Conservation (phyloP, 1,140 invertebrate species). For the Drosophila yakuba region DNA sequence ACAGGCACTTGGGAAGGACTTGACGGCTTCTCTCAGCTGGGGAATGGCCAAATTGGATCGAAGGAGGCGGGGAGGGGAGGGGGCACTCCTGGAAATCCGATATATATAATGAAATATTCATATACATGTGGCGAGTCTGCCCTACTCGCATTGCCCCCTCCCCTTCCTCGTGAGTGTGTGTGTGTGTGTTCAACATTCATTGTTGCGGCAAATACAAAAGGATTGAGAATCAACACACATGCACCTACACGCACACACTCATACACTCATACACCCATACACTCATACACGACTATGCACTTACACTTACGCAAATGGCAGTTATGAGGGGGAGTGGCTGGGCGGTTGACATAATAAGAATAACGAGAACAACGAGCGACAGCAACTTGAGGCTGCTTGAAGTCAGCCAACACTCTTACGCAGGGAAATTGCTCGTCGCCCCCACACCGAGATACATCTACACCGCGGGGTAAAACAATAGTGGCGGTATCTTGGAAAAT, state of each 20-base stretch:
- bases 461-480: not conserved
- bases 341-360: constrained; percentile 67
- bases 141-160: not conserved
- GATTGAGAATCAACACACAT: constrained; percentile 60
- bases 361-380: constrained; percentile 66
- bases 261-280: not conserved
- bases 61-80: constrained; percentile 1
- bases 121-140: constrained; percentile 27
- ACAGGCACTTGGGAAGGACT: constrained; percentile 47
- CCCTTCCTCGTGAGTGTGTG: not conserved
- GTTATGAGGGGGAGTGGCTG: constrained; percentile 40
- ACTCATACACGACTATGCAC: constrained; percentile 21
- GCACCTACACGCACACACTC: not conserved
- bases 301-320: constrained; percentile 53
- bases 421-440: constrained; percentile 8
- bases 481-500: not conserved
- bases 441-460: not conserved
- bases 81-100: constrained; percentile 60
- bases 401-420: constrained; percentile 35
- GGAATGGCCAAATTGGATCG: constrained; percentile 43
- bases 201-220: constrained; percentile 76
- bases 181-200: constrained; percentile 39
- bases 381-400: constrained; percentile 65
- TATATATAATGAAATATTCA: constrained; percentile 81
- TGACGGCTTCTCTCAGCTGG: constrained; percentile 54